Evolutionary conservation across 1,140 invertebrate species (phyloP).

Genomic region (Eriosoma lanigerum): DNA sequence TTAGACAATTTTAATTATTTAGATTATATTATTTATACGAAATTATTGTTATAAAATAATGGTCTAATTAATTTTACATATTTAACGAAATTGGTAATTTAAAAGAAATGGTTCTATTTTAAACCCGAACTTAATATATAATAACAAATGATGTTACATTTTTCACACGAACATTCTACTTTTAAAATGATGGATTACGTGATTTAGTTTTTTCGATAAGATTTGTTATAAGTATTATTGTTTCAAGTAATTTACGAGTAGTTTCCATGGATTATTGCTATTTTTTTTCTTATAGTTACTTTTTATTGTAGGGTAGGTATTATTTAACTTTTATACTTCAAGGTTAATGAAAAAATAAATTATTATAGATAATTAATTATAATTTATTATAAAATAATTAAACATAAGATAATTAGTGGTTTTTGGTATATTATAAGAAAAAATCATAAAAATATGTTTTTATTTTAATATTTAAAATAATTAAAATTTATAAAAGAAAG

Average conservation of each 20-base stretch:
- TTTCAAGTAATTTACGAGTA: slow-evolving; percentile 17
- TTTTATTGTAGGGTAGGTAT: not conserved
- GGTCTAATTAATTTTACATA: no score
- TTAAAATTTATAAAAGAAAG: no score
- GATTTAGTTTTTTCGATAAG: not conserved
- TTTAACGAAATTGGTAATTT: not conserved
- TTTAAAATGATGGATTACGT: not conserved
- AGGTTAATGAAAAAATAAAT: not conserved
- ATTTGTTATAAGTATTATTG: not conserved
- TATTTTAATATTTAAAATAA: no score
- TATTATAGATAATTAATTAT: not conserved
- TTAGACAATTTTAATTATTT: no score
- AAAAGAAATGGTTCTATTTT: not conserved
- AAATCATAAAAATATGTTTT: no score
- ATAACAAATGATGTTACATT: not conserved
- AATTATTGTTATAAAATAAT: no score
- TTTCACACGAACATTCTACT: not conserved
- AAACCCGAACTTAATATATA: not conserved
- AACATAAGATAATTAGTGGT: not conserved
- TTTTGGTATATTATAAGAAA: no score
- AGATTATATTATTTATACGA: no score
- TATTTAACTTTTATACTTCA: not conserved
- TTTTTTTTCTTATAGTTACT: not conserved
- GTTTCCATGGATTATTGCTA: not conserved
- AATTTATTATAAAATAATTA: not conserved